phyloP scores from a whole-genome alignment of 2,888 invertebrate species.

The Cephus nigrinus region DNA sequence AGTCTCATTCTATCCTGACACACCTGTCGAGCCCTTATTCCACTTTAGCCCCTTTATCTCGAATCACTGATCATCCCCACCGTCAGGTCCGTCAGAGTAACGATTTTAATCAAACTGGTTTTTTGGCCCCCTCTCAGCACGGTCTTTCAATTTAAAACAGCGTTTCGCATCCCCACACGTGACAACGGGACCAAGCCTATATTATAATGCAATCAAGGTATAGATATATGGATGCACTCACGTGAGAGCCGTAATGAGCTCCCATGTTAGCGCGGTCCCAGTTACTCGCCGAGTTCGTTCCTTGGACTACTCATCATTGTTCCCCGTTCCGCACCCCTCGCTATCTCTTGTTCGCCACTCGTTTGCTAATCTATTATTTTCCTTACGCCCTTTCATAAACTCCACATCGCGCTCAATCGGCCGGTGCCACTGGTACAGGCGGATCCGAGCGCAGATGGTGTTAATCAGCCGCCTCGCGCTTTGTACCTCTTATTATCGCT shows the following conservation, averaged over 20 bases:
- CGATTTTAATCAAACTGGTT: slow-evolving; percentile 40
- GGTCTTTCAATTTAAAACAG: slow-evolving; percentile 34
- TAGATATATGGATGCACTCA: slow-evolving; percentile 52
- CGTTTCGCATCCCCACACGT: slow-evolving; percentile 27
- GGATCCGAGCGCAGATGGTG: slow-evolving; percentile 39
- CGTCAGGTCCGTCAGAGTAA: slow-evolving; percentile 32
- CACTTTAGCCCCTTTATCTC: neutral
- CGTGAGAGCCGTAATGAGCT: slow-evolving; percentile 61
- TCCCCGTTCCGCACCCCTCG: slow-evolving; percentile 32
- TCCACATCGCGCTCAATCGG: slow-evolving; percentile 53
- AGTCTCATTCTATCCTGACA: neutral
- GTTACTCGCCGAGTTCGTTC: slow-evolving; percentile 42
- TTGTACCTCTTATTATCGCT: neutral
- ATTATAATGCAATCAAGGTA: slow-evolving; percentile 61
- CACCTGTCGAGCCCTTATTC: neutral
- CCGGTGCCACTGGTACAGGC: neutral
- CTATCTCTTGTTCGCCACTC: neutral
- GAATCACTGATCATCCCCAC: slow-evolving; percentile 26
- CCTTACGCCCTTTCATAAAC: slow-evolving; percentile 56
- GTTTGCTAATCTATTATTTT: slow-evolving; percentile 59
- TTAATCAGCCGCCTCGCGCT: slow-evolving; percentile 45
- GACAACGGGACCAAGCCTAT: slow-evolving; percentile 33
- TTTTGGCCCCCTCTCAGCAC: slow-evolving; percentile 35
- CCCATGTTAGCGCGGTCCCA: slow-evolving; percentile 52
- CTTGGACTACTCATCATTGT: slow-evolving; percentile 55